phyloP scores from a whole-genome alignment of 2,113 vertebrate species.

The Cyphomyrus plagiostoma region DNA sequence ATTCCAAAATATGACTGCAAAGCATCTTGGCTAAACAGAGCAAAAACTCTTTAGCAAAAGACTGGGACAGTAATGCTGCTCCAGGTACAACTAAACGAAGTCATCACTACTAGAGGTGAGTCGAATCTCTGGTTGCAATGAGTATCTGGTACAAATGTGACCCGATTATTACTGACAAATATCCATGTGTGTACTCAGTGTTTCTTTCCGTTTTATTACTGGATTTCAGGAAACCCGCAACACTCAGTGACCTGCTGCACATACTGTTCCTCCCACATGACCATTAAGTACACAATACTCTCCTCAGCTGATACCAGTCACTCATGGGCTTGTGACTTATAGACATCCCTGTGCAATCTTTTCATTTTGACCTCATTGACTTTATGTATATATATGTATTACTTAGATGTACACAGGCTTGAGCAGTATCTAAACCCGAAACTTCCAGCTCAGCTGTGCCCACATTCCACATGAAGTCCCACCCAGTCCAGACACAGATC shows the following conservation, averaged over 20 bases:
- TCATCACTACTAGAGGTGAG: background rate
- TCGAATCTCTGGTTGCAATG: background rate
- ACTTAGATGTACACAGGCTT: no score
- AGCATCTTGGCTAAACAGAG: background rate
- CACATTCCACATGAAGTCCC: no score
- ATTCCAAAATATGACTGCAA: background rate
- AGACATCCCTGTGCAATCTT: background rate
- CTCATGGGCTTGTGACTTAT: background rate
- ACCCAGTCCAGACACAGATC: no score
- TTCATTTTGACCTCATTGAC: no score
- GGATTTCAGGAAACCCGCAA: background rate
- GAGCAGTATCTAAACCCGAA: no score
- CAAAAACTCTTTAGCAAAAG: background rate
- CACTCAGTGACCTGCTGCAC: background rate
- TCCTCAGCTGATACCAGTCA: background rate
- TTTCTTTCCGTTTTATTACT: background rate
- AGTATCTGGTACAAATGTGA: background rate
- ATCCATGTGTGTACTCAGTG: background rate
- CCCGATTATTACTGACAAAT: background rate
- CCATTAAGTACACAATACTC: background rate
- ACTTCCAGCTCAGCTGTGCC: no score
- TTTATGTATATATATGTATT: no score
- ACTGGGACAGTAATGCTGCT: background rate
- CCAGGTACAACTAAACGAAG: background rate
- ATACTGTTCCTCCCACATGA: background rate